A percentile compares a stretch with the other conserved stretches of the same genome.
These are phyloP conservation scores for Calameuta filiformis DNA, from an alignment of 2,888 invertebrate species.

Conservation along the genomic window DNA sequence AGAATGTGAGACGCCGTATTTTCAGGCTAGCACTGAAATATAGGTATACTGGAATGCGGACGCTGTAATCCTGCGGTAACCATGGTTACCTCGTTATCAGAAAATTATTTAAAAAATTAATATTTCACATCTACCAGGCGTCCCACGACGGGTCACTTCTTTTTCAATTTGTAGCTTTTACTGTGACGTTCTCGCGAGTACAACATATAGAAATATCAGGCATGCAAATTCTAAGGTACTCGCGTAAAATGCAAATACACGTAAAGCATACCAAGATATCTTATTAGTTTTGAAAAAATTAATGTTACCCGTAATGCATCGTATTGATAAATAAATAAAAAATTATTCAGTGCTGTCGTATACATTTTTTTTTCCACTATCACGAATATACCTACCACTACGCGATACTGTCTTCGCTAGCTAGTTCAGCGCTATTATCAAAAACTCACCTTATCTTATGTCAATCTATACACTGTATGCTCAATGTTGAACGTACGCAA, in stretches of 20 bases:
- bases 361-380: not conserved
- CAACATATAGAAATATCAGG: not conserved
- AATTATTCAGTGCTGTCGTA: not conserved
- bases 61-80: no score
- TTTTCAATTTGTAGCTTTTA: not conserved
- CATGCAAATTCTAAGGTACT: not conserved
- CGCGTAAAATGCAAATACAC: not conserved
- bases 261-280: not conserved
- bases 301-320: not conserved
- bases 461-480: not conserved
- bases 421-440: not conserved
- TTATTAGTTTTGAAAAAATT: not conserved
- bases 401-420: not conserved
- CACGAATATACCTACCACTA: not conserved
- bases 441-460: not conserved
- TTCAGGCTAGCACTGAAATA: no score
- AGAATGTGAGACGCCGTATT: no score
- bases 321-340: not conserved
- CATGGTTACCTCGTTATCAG: no score
- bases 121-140: no score
- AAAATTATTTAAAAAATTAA: no score
- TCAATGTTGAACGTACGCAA: not conserved
- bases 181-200: not conserved
- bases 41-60: no score
- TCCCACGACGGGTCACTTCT: no score